Base-by-base conservation (phyloP, 2,113 vertebrate species). In the Rana temporaria region DNA sequence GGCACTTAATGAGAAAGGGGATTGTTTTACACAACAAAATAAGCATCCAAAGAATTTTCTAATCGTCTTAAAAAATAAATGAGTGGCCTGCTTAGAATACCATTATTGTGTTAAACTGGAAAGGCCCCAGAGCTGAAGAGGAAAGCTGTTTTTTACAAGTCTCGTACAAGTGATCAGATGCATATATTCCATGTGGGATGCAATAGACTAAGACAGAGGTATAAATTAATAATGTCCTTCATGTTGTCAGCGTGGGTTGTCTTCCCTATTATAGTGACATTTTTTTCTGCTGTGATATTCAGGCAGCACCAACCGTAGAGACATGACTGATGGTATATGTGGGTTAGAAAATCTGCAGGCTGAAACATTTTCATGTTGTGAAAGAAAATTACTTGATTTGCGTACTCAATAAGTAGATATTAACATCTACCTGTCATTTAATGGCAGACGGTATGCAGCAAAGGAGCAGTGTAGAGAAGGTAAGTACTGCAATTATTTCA, bases 51-150 rank as follows among this genome's bases (percentile, higher is more conserved):
- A 75, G 72, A 62, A 75, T 75, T 56, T 22, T 38, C 56, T 75
- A 62, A 75, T 75, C 57, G 60, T 75, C 72, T 75, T 62, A 75
- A 62, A 60, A 75, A 62, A 75, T 42, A 75, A 75, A 75, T 74
- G 72, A 60, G 30, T 42, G 72, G n/a, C 56, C 56, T 75, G 72
- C 34, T 60, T 30, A n/a, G 24, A 74, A 75, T 26, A 38, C 30
- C 17, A 12, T n/a, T 59, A 5, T 34, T 60, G 19, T 59, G 34
- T 59, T 18, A 75, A 14, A 24, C 72, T 20, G 30, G 53, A 42
- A 75, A 60, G 30, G 32, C 72, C 32, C 57, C 26, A 62, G 72
- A 75, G 72, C 72, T 75, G 71, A 38, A 62, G 62, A 42, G 16
- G n/a, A 75, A 75, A 32, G 20, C 56, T 57, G 62, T 56, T 62